Percentiles rank a stretch among this genome's conserved stretches.
Evolutionary conservation across 2,888 invertebrate genomes (phyloP).

Genomic region (Gordius sp.): DNA sequence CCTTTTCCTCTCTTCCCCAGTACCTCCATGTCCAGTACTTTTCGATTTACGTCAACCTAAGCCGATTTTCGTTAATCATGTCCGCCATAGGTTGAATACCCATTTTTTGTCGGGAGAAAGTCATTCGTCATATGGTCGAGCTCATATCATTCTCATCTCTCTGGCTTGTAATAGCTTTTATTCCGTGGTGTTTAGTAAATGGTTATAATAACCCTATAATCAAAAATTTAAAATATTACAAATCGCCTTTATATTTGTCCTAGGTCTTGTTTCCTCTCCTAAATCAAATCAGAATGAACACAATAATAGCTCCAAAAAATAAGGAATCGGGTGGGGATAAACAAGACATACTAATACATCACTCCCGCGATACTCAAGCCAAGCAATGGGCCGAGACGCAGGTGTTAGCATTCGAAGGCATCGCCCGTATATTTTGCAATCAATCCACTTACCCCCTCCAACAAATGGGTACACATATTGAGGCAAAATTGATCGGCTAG

Average conservation of each 20-base stretch:
- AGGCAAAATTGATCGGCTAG: no score
- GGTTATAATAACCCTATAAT: slow-evolving; percentile 16
- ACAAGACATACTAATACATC: slow-evolving; percentile 57
- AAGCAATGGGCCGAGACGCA: slow-evolving; percentile 98
- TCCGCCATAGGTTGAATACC: no score
- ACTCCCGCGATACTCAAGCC: slow-evolving; percentile 86
- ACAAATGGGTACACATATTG: no score
- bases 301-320: slow-evolving; percentile 21
- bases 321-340: background rate
- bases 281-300: slow-evolving; percentile 50
- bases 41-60: no score
- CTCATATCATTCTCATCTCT: no score
- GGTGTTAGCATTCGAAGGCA: slow-evolving; percentile 21
- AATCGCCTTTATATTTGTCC: slow-evolving; percentile 17
- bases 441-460: no score
- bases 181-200: background rate
- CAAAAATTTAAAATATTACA: slow-evolving; percentile 16
- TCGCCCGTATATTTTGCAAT: background rate
- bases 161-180: no score
- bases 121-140: no score
- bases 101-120: no score
- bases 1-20: no score
- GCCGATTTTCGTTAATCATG: no score
- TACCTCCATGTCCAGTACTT: no score
- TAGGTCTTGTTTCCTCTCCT: slow-evolving; percentile 67